Evolutionary conservation across 2,888 invertebrate genomes (phyloP), one percentile per base, ranked within the genome.

Genomic region (Sminthurides aquaticus): DNA sequence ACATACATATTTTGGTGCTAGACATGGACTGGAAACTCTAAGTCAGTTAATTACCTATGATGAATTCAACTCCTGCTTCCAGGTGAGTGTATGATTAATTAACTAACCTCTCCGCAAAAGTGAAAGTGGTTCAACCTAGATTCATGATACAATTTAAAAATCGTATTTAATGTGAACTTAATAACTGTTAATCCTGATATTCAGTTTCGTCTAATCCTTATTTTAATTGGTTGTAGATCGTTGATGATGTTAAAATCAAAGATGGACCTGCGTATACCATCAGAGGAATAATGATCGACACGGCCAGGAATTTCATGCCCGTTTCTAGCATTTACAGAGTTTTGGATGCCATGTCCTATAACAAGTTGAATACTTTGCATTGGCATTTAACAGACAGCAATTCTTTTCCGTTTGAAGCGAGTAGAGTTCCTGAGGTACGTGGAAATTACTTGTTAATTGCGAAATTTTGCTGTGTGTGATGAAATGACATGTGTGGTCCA

Each of bases 351-450:
- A 94, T 96, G 93, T 87, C 89, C 0, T 85, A 87, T 76, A 89
- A 90, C 26, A 97, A 96, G 78, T 77, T 96, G 75, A 97, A 97
- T 77, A 89, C 90, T 0, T 89, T 97, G 80, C 96, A 96, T 77
- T 96, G 95, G 60, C 74, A 92, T 76, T 88, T 92, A 57, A 91
- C 90, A 0, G 97, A 97, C 79, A 89, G 90, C 24, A 94, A 95
- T 70, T 94, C 95, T 73, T 97, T 96, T 77, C 95, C 96, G 0
- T 87, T 91, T 75, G 87, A 87, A 60, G 85, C 89, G 0, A 83
- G 83, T 74, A 84, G 84, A 15, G 83, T 84, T 70, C 91, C 91
- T 0, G 81, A 87, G 67, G 71, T 72, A 56, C 26, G n/a, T 24
- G 18, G 18, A 3, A 57, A 27, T 11, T 18, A 56, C 25, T 20